These are phyloP conservation scores for Pelecanus crispus DNA, from an alignment of 2,113 vertebrate genomes.

Conservation along the genomic window DNA sequence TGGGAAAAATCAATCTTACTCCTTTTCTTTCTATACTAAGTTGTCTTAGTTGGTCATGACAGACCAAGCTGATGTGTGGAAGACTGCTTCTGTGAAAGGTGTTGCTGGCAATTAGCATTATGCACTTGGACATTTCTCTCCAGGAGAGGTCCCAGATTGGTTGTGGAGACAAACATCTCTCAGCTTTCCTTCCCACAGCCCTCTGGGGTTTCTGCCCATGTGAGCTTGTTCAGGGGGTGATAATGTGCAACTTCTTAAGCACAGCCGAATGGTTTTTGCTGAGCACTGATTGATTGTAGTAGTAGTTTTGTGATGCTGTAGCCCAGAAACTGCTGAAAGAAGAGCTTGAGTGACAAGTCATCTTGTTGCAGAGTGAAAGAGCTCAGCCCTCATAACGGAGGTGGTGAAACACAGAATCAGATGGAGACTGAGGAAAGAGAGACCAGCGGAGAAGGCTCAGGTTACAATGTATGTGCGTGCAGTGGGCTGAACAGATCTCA, in stretches of 20 bases:
- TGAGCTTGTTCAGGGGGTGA: not conserved
- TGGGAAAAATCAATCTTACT: not conserved
- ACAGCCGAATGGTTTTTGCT: not conserved
- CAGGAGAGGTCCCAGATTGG: not conserved
- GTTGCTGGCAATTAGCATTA: not conserved
- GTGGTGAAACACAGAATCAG: slow-evolving; percentile 54
- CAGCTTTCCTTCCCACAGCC: not conserved
- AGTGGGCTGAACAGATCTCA: not conserved
- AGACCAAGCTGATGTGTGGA: not conserved
- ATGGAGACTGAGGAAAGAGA: slow-evolving; percentile 68
- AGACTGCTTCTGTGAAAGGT: not conserved
- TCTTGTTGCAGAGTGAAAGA: slow-evolving; percentile 76
- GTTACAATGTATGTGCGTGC: slow-evolving; percentile 50
- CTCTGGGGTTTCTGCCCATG: not conserved
- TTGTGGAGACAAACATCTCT: not conserved
- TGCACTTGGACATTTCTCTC: not conserved
- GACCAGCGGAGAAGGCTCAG: not conserved
- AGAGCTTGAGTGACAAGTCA: not conserved
- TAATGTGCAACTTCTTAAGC: not conserved
- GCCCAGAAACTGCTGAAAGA: not conserved
- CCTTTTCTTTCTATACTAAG: not conserved
- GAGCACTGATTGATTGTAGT: slow-evolving; percentile 18
- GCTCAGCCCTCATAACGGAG: slow-evolving; percentile 68
- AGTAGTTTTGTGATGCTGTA: not conserved
- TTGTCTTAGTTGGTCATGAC: not conserved